Conservation (phyloP, 2,113 vertebrate species). For the Zosterops pallidus region DNA sequence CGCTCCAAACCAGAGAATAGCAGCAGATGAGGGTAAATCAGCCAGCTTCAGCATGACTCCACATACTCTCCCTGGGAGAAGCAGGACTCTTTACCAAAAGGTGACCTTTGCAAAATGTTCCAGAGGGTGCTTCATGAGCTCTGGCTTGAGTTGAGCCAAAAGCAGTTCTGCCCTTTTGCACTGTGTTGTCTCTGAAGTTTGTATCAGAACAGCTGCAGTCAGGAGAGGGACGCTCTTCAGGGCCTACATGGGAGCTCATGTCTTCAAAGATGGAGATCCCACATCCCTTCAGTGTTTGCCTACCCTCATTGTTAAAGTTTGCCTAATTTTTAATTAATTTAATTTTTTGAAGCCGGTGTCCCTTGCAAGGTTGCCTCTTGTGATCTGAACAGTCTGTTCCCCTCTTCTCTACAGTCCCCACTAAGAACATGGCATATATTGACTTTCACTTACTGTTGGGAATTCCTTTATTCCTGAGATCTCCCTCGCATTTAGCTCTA, state of each 20-base stretch:
- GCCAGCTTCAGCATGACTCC: neutral
- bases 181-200: fast-evolving
- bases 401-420: neutral
- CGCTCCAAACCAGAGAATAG: neutral
- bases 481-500: neutral
- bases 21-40: neutral
- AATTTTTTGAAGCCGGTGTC: neutral
- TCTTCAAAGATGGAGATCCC: neutral
- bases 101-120: neutral
- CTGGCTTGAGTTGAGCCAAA: neutral
- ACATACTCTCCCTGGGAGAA: neutral
- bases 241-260: neutral
- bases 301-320: neutral
- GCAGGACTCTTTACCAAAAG: neutral
- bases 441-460: neutral
- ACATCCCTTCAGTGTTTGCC: neutral
- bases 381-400: neutral
- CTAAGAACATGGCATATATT: neutral
- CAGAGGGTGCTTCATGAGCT: neutral
- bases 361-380: neutral
- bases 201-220: neutral
- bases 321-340: neutral
- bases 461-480: neutral
- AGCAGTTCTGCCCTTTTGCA: neutral
- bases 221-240: neutral